Conservation (phyloP, 2,797 vertebrate species). For the Phylloscopus collybita region DNA sequence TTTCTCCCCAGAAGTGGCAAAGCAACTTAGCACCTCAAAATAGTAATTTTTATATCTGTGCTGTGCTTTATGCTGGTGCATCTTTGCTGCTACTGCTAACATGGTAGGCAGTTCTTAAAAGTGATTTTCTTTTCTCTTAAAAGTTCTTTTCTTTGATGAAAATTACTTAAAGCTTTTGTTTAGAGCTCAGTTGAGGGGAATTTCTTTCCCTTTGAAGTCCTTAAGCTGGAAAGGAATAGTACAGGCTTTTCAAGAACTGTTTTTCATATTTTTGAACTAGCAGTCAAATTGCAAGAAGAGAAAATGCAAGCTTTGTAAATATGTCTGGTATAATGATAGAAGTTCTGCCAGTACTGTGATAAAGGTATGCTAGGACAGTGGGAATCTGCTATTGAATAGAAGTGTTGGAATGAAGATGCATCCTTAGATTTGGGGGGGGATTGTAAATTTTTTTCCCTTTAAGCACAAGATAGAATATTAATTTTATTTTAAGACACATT, state of each 20-base stretch:
- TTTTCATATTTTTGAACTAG: constrained; percentile 28
- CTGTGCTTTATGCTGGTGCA: background rate
- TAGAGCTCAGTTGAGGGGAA: background rate
- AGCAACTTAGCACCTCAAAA: background rate
- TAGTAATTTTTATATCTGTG: background rate
- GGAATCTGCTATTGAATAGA: background rate
- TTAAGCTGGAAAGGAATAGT: background rate
- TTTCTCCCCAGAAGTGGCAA: background rate
- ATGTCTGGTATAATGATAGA: background rate
- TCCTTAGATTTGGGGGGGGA: background rate
- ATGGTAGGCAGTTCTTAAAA: background rate
- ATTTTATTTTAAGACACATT: background rate
- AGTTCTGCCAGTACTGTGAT: background rate
- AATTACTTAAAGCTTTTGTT: constrained; percentile 25
- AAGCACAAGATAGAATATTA: background rate
- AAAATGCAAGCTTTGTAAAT: background rate
- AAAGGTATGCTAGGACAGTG: background rate
- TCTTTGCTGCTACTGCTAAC: background rate
- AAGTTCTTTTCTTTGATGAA: background rate
- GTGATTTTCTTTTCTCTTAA: background rate
- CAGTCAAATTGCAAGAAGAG: background rate
- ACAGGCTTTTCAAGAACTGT: constrained; percentile 15
- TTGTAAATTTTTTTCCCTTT: background rate
- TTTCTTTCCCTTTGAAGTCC: constrained; percentile 29
- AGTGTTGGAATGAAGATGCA: background rate